A percentile compares a stretch with the other conserved stretches of the same genome.
These are phyloP conservation scores for Halcyon senegalensis DNA, from an alignment of 2,113 vertebrate genomes.

Conservation along the genomic window DNA sequence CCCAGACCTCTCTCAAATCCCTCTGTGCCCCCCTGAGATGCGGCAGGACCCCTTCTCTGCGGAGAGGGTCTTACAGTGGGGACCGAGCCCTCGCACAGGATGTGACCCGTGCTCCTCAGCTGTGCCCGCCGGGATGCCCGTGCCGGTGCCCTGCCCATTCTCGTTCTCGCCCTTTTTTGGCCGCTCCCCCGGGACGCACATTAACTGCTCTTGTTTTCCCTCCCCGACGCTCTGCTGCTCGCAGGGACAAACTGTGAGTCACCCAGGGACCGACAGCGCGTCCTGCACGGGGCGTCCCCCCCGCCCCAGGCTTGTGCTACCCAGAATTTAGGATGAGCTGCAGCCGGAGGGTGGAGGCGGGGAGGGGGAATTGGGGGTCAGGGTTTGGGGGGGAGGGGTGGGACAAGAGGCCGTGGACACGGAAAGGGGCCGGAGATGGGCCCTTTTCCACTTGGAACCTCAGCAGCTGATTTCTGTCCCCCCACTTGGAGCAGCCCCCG, in stretches of 20 bases:
- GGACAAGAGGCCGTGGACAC: too few relatives aligned
- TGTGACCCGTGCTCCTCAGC: background rate
- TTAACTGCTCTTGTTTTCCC: conserved; percentile 88
- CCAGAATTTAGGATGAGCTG: conserved; percentile 80
- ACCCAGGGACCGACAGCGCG: conserved; percentile 68
- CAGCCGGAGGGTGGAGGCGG: conserved; percentile 31
- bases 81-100: background rate
- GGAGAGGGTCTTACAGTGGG: background rate
- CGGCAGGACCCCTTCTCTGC: background rate
- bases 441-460: too few relatives aligned
- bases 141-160: background rate
- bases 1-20: background rate
- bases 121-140: background rate
- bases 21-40: background rate
- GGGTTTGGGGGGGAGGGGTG: background rate
- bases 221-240: conserved; percentile 81
- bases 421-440: too few relatives aligned
- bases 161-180: background rate
- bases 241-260: conserved; percentile 96
- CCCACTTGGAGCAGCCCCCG: too few relatives aligned
- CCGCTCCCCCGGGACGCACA: conserved; percentile 67
- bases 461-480: too few relatives aligned
- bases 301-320: background rate
- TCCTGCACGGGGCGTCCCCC: conserved; percentile 76
- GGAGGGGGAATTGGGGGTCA: background rate